Conservation (phyloP, 2,797 vertebrate genomes). For the Pangasius macronema region DNA sequence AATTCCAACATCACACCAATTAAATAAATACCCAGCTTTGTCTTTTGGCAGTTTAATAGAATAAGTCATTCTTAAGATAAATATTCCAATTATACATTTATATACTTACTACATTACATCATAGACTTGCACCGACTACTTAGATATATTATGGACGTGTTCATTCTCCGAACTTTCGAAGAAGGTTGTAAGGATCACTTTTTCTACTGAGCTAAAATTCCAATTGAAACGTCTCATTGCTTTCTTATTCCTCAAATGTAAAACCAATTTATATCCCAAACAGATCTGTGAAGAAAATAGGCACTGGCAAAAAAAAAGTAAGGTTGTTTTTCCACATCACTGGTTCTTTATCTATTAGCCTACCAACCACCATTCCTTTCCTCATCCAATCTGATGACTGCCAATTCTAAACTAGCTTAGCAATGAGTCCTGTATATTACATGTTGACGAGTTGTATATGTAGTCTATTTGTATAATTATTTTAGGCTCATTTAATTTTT, state of each 20-base stretch:
- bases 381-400: constrained; percentile 10
- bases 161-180: too few relatives aligned
- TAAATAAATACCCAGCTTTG: not conserved
- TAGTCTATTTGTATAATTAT: constrained; percentile 19
- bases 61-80: not conserved
- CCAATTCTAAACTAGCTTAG: constrained; percentile 20
- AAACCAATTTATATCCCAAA: not conserved
- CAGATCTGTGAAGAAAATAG: not conserved
- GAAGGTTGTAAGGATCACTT: not conserved
- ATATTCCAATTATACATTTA: not conserved
- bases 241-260: not conserved
- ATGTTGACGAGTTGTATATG: constrained; percentile 1
- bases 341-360: constrained; percentile 10
- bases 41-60: not conserved
- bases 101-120: too few relatives aligned
- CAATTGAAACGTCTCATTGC: not conserved
- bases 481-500: constrained; percentile 12
- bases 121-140: too few relatives aligned
- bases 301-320: not conserved
- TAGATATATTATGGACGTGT: too few relatives aligned
- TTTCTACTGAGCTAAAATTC: not conserved
- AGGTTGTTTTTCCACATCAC: constrained; percentile 20
- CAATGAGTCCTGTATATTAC: constrained; percentile 23
- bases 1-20: not conserved
- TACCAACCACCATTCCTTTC: not conserved